phyloP scores from a whole-genome alignment of 2,113 vertebrate genomes.

The Oncorhynchus masou region DNA sequence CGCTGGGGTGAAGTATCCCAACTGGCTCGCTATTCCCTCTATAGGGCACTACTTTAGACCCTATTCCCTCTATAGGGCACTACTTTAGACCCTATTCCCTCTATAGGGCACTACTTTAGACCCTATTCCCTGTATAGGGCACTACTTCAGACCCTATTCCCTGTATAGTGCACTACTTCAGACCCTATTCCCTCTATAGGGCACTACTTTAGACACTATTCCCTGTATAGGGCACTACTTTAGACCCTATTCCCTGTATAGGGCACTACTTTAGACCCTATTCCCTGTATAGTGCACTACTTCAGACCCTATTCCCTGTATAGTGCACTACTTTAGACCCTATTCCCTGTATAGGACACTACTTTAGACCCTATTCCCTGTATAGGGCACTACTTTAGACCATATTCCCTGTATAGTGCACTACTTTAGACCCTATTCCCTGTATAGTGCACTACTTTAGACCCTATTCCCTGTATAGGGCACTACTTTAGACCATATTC shows the following conservation, averaged over 20 bases:
- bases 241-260: too few species aligned
- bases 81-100: not conserved
- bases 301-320: not conserved
- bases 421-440: not conserved
- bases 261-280: too few species aligned
- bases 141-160: not conserved
- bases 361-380: not conserved
- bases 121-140: too few species aligned
- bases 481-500: not conserved
- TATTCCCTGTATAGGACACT: too few species aligned
- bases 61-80: too few species aligned
- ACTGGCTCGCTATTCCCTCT: not conserved
- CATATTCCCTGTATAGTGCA: too few species aligned
- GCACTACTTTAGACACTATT: not conserved
- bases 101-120: not conserved
- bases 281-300: too few species aligned
- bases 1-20: not conserved
- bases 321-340: not conserved
- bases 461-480: too few species aligned
- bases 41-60: not conserved
- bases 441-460: not conserved
- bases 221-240: not conserved
- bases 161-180: not conserved
- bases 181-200: too few species aligned
- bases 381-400: not conserved